These are phyloP conservation scores for Salminus brasiliensis DNA, from an alignment of 2,113 vertebrate species.

Conservation along the genomic window DNA sequence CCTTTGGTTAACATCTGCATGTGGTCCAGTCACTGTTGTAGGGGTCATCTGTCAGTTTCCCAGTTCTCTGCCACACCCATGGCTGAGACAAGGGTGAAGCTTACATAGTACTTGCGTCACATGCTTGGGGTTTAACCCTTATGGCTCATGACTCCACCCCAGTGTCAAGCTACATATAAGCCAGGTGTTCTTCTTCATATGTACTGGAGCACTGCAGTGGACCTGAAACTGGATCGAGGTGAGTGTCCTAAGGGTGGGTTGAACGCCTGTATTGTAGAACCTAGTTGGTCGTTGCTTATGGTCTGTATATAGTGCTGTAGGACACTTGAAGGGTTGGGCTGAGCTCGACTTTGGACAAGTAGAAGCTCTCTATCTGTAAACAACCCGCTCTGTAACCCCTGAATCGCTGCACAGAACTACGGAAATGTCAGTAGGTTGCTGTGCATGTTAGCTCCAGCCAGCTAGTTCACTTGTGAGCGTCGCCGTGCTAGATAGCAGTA, in stretches of 20 bases:
- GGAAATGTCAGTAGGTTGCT: too few species aligned
- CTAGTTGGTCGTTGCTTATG: too few species aligned
- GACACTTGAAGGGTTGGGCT: neutral
- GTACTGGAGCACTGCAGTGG: too few species aligned
- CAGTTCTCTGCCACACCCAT: neutral
- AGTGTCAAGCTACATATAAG: neutral
- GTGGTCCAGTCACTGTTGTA: neutral
- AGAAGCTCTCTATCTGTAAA: neutral
- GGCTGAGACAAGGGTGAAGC: neutral
- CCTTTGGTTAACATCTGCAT: neutral
- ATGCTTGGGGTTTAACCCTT: neutral
- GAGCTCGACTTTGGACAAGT: neutral
- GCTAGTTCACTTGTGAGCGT: neutral
- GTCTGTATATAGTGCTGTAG: neutral
- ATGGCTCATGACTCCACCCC: neutral
- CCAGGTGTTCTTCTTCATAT: neutral
- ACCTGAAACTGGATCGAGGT: neutral
- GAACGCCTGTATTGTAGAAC: too few species aligned
- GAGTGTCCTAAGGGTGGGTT: neutral
- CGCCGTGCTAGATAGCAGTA: neutral
- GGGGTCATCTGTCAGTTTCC: neutral
- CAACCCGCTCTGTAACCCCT: too few species aligned
- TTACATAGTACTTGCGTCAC: neutral
- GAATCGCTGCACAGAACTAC: too few species aligned
- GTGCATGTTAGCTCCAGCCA: too few species aligned